Conservation (phyloP, 2,888 invertebrate species). For the Drosophila nr. medialis region DNA sequence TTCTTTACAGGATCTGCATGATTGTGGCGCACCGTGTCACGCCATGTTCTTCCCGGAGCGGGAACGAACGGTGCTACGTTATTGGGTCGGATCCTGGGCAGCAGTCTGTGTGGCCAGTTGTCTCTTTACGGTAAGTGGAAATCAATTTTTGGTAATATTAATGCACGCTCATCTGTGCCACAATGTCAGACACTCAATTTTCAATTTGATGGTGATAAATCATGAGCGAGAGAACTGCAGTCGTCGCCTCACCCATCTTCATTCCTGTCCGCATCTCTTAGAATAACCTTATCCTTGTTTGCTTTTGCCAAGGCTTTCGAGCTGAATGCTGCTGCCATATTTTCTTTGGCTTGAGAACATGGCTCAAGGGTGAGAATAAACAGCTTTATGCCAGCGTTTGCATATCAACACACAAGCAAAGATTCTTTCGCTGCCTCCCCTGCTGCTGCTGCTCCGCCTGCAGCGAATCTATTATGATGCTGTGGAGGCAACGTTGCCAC, state of each 20-base stretch:
- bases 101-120: constrained; percentile 95
- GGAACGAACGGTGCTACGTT: constrained; percentile 92
- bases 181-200: constrained; percentile 66
- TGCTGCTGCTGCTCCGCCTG: constrained; percentile 23
- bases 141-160: constrained; percentile 30
- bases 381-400: constrained; percentile 52
- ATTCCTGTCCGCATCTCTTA: neutral
- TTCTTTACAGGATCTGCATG: constrained; percentile 85
- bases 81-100: constrained; percentile 98
- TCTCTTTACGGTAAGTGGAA: constrained; percentile 89
- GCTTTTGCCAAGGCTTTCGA: constrained; percentile 19
- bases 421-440: constrained; percentile 8
- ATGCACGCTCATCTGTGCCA: constrained; percentile 42
- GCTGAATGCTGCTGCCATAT: constrained; percentile 73
- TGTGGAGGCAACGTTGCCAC: constrained; percentile 60
- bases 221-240: constrained; percentile 53
- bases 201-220: constrained; percentile 71
- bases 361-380: constrained; percentile 51
- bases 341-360: constrained; percentile 65
- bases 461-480: constrained; percentile 61
- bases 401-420: constrained; percentile 36
- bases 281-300: constrained; percentile 10
- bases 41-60: constrained; percentile 95
- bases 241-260: neutral
- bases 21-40: constrained; percentile 96